These are phyloP conservation scores for Oncorhynchus kisutch DNA, from an alignment of 2,113 vertebrate species.

Conservation along the genomic window DNA sequence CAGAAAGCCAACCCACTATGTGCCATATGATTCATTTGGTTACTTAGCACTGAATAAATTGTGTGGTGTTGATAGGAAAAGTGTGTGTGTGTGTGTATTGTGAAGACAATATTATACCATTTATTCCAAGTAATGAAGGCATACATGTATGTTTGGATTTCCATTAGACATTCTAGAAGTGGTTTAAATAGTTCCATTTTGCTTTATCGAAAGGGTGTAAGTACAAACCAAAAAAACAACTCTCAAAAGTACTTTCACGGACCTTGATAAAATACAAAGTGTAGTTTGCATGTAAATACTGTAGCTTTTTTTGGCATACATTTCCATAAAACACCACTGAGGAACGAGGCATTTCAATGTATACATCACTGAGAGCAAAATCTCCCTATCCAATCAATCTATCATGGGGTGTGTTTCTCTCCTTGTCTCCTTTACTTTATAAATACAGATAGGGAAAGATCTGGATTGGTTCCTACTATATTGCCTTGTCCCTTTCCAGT, in stretches of 20 bases:
- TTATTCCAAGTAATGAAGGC: slow-evolving; percentile 38
- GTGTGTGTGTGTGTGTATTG: slow-evolving; percentile 35
- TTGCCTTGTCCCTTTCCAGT: not conserved
- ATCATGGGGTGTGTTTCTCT: not conserved
- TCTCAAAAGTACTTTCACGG: slow-evolving; percentile 3
- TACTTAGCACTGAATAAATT: slow-evolving; percentile 32
- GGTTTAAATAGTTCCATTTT: slow-evolving; percentile 30
- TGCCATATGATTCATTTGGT: slow-evolving; percentile 33
- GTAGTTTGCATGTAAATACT: slow-evolving; percentile 42
- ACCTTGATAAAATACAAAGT: slow-evolving; percentile 21
- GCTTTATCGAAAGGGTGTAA: not conserved
- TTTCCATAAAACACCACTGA: slow-evolving; percentile 35
- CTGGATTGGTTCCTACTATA: not conserved
- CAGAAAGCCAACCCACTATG: too few relatives aligned
- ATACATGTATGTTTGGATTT: slow-evolving; percentile 30
- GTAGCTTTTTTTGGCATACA: slow-evolving; percentile 23
- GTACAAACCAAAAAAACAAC: slow-evolving; percentile 12
- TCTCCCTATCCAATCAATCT: not conserved
- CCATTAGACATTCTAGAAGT: slow-evolving; percentile 40
- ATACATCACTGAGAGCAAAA: slow-evolving; percentile 15
- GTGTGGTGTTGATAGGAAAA: slow-evolving; percentile 22
- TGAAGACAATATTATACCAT: slow-evolving; percentile 23
- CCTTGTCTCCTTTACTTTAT: not conserved
- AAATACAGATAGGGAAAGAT: not conserved
- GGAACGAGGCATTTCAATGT: slow-evolving; percentile 31